These are phyloP conservation scores for Mnemiopsis leidyi DNA, from an alignment of 37 sponge, comb jelly and placozoan species.

Conservation along the genomic window DNA sequence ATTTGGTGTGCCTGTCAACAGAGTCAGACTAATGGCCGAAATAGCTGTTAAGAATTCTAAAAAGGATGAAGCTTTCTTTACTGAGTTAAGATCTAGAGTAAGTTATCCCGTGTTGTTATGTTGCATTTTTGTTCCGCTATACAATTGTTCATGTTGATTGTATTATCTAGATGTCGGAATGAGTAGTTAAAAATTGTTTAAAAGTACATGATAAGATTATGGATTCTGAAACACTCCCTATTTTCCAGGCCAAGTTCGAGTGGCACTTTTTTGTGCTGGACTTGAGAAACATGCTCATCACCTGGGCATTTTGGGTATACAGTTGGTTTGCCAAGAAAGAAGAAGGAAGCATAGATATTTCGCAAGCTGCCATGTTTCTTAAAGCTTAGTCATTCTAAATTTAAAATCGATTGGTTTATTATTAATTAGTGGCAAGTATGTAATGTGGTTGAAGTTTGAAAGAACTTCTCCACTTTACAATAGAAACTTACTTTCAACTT, in stretches of 20 bases:
- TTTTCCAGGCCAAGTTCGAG: conserved; percentile 14
- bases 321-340: background rate
- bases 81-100: background rate
- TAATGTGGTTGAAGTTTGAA: too few relatives aligned
- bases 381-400: background rate
- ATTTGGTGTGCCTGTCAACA: conserved; percentile 30
- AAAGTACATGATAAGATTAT: too few relatives aligned
- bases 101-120: too few relatives aligned
- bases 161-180: too few relatives aligned
- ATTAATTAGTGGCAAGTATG: too few relatives aligned
- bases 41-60: background rate
- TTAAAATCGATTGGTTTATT: too few relatives aligned
- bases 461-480: too few relatives aligned
- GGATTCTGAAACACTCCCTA: background rate
- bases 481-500: too few relatives aligned
- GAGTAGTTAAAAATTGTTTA: too few relatives aligned
- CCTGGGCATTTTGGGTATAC: background rate
- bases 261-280: conserved; percentile 30
- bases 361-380: conserved; percentile 5
- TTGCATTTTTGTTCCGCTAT: too few relatives aligned
- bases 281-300: background rate
- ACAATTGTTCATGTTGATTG: too few relatives aligned
- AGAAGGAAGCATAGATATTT: background rate
- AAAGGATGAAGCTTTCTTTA: background rate
- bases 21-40: conserved; percentile 28